Evolutionary conservation across 2,888 invertebrate genomes (phyloP).

Genomic region (Sturmia bella): DNA sequence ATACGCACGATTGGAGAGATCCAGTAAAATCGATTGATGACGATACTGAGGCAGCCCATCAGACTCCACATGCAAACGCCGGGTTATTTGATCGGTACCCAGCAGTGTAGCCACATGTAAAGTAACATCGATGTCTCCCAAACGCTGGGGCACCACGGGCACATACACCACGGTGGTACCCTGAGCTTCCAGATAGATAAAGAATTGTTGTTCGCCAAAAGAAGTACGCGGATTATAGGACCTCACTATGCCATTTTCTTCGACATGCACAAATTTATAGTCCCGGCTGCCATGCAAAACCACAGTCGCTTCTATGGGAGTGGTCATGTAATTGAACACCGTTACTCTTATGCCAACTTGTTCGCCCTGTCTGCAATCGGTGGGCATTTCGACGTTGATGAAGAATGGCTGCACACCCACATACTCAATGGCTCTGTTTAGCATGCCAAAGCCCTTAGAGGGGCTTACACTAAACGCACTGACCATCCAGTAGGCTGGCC

Average conservation of each 20-base stretch:
- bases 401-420: constrained; percentile 95
- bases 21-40: constrained; percentile 95
- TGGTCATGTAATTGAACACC: constrained; percentile 96
- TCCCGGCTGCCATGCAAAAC: constrained; percentile 92
- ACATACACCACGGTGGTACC: constrained; percentile 92
- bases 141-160: constrained; percentile 92
- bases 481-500: constrained; percentile 95
- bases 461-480: constrained; percentile 96
- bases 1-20: constrained; percentile 95
- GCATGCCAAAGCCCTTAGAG: constrained; percentile 92
- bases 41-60: constrained; percentile 96
- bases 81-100: constrained; percentile 87
- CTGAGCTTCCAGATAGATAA: constrained; percentile 91
- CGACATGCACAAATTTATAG: constrained; percentile 96
- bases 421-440: constrained; percentile 91
- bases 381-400: constrained; percentile 96
- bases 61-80: constrained; percentile 88
- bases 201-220: constrained; percentile 96
- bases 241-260: constrained; percentile 91
- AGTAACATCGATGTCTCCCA: constrained; percentile 89
- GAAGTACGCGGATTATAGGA: constrained; percentile 96
- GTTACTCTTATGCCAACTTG: constrained; percentile 95
- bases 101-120: constrained; percentile 90
- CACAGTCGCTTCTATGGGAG: constrained; percentile 92
- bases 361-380: constrained; percentile 92